Conservation (phyloP, 2,797 vertebrate genomes). For the Poecilia wingei region DNA sequence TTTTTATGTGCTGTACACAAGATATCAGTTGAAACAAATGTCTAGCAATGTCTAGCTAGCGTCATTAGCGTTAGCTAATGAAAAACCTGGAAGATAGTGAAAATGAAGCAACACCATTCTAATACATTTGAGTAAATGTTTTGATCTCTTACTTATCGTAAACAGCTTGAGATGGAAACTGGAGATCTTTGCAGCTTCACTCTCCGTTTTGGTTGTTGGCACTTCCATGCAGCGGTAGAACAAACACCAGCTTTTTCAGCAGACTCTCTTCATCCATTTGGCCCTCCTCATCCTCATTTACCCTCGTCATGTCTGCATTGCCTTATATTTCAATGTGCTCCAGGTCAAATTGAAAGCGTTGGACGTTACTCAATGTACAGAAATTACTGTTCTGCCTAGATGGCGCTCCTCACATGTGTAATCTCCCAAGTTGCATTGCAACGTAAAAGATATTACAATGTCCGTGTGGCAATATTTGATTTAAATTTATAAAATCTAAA, state of each 20-base stretch:
- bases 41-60: too few relatives aligned
- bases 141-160: background rate
- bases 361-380: background rate
- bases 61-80: background rate
- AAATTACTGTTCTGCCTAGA: background rate
- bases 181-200: background rate
- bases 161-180: background rate
- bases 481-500: background rate
- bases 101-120: background rate
- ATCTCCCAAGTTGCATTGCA: background rate
- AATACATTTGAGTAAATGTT: background rate
- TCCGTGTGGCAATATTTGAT: background rate
- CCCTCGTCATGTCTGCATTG: background rate
- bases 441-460: background rate
- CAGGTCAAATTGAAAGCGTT: background rate
- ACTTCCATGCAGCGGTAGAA: background rate
- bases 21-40: background rate
- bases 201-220: background rate
- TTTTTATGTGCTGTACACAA: background rate
- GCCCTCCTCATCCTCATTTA: background rate
- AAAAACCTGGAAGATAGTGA: background rate
- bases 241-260: background rate
- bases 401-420: background rate
- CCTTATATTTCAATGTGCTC: background rate
- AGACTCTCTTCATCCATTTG: background rate